These are phyloP conservation scores for Alauda arvensis DNA, from an alignment of 2,797 vertebrate genomes.

Conservation along the genomic window DNA sequence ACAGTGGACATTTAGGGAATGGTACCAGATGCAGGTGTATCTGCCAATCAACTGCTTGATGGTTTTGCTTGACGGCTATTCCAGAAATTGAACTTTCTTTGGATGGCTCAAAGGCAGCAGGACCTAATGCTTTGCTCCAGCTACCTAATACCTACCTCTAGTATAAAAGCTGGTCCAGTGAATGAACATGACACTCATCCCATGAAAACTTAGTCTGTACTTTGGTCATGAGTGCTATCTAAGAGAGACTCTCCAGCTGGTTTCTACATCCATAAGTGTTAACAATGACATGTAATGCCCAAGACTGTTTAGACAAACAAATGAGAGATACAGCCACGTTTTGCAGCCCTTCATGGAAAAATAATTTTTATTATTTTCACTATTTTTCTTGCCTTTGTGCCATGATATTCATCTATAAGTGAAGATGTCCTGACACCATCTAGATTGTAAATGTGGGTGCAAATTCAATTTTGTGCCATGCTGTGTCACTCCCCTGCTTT, in stretches of 20 bases:
- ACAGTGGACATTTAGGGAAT: not conserved
- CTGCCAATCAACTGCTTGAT: not conserved
- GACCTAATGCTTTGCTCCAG: not conserved
- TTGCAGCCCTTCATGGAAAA: not conserved
- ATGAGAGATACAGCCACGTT: not conserved
- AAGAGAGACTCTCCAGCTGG: not conserved
- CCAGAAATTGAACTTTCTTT: not conserved
- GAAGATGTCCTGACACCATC: not conserved
- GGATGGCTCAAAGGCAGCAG: not conserved
- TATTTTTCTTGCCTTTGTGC: not conserved
- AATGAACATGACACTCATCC: not conserved
- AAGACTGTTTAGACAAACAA: not conserved
- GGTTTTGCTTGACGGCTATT: not conserved
- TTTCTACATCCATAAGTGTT: not conserved
- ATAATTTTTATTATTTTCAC: not conserved
- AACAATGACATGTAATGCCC: not conserved
- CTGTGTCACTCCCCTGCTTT: not conserved
- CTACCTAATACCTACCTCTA: not conserved
- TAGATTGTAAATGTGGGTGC: not conserved
- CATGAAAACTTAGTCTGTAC: not conserved
- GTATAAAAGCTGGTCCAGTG: not conserved
- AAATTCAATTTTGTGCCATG: not conserved
- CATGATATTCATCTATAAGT: not conserved
- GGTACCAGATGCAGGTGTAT: not conserved
- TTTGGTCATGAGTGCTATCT: not conserved